Evolutionary conservation across 30 jellyfish, hydroid and myxozoan species (phyloP).

Genomic region (Aurelia coerulea): DNA sequence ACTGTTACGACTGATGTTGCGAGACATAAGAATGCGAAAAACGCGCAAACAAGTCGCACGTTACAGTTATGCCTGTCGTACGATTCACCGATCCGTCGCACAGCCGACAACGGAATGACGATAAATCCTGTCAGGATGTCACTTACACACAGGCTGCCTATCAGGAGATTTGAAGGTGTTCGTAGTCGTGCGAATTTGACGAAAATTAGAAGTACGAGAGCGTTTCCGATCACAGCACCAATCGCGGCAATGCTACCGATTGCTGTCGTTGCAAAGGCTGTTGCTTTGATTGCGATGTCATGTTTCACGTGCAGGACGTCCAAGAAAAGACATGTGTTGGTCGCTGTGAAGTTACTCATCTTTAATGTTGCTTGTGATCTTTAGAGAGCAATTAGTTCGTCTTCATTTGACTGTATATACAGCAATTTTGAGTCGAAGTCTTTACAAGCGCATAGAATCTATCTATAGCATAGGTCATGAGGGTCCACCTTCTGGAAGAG

Average conservation of each 20-base stretch:
- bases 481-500: too few relatives aligned
- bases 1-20: conserved; percentile 59
- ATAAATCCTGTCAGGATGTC: conserved; percentile 50
- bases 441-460: too few relatives aligned
- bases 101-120: conserved; percentile 45
- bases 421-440: too few relatives aligned
- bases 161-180: conserved; percentile 55
- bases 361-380: too few relatives aligned
- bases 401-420: too few relatives aligned
- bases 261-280: conserved; percentile 44
- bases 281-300: conserved; percentile 39
- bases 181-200: conserved; percentile 49
- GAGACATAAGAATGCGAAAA: conserved; percentile 54
- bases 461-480: too few relatives aligned
- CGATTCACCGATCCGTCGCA: conserved; percentile 48
- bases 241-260: conserved; percentile 36
- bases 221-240: conserved; percentile 53
- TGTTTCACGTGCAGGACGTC: conserved; percentile 26
- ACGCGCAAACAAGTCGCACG: conserved; percentile 61
- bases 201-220: conserved; percentile 21
- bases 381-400: too few relatives aligned
- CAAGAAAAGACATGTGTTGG: conserved; percentile 44
- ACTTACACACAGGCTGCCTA: conserved; percentile 49
- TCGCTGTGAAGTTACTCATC: too few relatives aligned
- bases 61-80: conserved; percentile 27